Percentiles rank a stretch among this genome's conserved stretches.
Evolutionary conservation across 2,113 vertebrate species (phyloP).

Genomic region (Argyrosomus japonicus): DNA sequence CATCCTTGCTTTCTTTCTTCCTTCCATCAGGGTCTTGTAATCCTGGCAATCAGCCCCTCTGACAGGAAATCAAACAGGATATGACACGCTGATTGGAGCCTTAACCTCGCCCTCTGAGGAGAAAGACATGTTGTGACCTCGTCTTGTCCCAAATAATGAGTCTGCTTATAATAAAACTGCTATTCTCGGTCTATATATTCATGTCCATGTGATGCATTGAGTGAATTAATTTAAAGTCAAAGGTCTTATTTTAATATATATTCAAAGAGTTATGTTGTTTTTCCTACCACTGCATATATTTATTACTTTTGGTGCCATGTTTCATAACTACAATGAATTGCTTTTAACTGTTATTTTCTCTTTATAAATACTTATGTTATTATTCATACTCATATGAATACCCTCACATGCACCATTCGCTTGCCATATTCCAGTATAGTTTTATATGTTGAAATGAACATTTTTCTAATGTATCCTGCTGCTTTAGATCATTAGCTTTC

Average conservation of each 20-base stretch:
- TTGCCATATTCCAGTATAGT: too few relatives aligned
- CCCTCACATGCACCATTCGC: too few relatives aligned
- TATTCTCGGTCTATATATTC: not conserved
- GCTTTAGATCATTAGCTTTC: not conserved
- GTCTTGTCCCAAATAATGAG: slow-evolving; percentile 23
- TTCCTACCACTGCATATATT: not conserved
- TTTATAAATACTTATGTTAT: too few relatives aligned
- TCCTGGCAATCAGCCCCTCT: slow-evolving; percentile 44
- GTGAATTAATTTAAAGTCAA: not conserved
- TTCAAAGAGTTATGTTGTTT: not conserved
- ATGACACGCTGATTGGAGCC: slow-evolving; percentile 38
- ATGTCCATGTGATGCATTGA: not conserved
- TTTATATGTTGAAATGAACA: too few relatives aligned
- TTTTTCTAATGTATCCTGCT: not conserved
- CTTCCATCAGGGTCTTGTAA: slow-evolving; percentile 19
- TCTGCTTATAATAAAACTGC: not conserved
- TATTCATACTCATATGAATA: too few relatives aligned
- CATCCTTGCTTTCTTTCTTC: not conserved
- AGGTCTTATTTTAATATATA: too few relatives aligned
- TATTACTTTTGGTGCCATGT: not conserved
- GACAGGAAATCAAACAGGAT: slow-evolving; percentile 67
- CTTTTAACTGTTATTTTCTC: not conserved
- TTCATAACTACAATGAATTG: too few relatives aligned
- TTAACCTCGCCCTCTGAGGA: slow-evolving; percentile 34
- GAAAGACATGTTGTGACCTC: slow-evolving; percentile 23